phyloP scores from a whole-genome alignment of 2,113 vertebrate species.

The Azemiops feae region DNA sequence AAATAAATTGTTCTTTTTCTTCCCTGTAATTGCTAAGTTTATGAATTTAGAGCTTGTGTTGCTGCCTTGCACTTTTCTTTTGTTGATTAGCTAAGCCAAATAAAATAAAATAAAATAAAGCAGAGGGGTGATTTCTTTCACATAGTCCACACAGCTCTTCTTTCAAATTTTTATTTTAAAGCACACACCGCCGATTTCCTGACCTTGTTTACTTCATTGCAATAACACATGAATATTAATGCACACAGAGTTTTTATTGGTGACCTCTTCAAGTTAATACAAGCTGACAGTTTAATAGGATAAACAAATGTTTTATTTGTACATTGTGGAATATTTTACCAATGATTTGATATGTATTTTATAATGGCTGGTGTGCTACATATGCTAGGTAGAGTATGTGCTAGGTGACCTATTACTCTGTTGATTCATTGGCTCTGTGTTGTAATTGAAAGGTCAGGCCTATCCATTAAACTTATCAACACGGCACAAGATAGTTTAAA shows the following conservation, averaged over 20 bases:
- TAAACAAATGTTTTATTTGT: conserved; percentile 64
- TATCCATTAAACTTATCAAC: conserved; percentile 83
- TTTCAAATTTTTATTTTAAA: background rate
- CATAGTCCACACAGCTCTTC: background rate
- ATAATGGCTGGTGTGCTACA: conserved; percentile 50
- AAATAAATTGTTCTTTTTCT: background rate
- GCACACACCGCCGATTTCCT: background rate
- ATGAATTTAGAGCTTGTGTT: background rate
- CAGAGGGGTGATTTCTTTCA: background rate
- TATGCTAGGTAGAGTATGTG: conserved; percentile 41
- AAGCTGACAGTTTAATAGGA: conserved; percentile 61
- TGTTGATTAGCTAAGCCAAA: background rate
- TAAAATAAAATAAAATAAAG: background rate
- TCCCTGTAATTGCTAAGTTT: background rate
- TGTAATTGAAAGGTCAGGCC: conserved; percentile 82
- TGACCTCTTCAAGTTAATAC: conserved; percentile 59
- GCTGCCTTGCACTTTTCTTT: background rate
- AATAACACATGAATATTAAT: conserved; percentile 41
- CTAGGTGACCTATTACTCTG: conserved; percentile 62
- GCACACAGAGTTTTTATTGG: conserved; percentile 19
- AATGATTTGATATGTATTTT: conserved; percentile 39
- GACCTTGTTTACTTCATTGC: conserved; percentile 42
- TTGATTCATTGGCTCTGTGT: conserved; percentile 68
- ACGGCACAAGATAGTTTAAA: conserved; percentile 65
- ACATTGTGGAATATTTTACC: conserved; percentile 40